Evolutionary conservation across 2,797 vertebrate species (phyloP).

Genomic region (Cuniculus paca): DNA sequence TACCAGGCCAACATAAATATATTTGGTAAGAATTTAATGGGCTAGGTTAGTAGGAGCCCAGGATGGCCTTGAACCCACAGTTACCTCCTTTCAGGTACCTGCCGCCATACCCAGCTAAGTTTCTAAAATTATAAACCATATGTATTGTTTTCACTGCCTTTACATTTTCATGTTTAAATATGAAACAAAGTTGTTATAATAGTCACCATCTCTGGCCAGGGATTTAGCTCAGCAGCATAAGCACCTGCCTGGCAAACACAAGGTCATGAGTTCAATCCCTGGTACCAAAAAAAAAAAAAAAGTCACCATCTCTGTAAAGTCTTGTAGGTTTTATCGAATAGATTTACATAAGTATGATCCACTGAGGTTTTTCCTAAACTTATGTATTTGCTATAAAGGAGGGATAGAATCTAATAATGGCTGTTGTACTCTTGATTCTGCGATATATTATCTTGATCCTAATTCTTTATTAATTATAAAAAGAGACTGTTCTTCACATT

Average conservation of each 20-base stretch:
- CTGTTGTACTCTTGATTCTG: not conserved
- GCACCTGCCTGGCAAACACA: too few relatives aligned
- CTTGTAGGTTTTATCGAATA: not conserved
- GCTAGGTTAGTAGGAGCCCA: not conserved
- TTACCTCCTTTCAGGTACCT: not conserved
- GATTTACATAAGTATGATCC: not conserved
- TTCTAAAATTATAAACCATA: not conserved
- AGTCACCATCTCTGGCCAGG: not conserved
- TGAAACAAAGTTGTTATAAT: not conserved
- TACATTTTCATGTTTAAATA: conserved; percentile 5
- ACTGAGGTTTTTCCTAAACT: conserved; percentile 4
- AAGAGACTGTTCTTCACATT: not conserved
- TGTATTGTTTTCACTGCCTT: not conserved
- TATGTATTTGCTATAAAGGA: not conserved
- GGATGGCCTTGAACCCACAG: not conserved
- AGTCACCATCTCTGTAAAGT: not conserved
- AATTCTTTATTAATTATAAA: conserved; percentile 9
- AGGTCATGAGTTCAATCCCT: too few relatives aligned
- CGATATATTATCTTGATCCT: not conserved
- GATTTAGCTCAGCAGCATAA: too few relatives aligned
- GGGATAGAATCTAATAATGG: not conserved
- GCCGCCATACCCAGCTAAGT: not conserved
- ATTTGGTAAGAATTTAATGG: not conserved
- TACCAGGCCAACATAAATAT: not conserved
- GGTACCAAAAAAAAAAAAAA: too few relatives aligned